A percentile compares a stretch with the other conserved stretches of the same genome.
phyloP scores from a whole-genome alignment of 1,140 invertebrate species.

The Cotesia chilonis region DNA sequence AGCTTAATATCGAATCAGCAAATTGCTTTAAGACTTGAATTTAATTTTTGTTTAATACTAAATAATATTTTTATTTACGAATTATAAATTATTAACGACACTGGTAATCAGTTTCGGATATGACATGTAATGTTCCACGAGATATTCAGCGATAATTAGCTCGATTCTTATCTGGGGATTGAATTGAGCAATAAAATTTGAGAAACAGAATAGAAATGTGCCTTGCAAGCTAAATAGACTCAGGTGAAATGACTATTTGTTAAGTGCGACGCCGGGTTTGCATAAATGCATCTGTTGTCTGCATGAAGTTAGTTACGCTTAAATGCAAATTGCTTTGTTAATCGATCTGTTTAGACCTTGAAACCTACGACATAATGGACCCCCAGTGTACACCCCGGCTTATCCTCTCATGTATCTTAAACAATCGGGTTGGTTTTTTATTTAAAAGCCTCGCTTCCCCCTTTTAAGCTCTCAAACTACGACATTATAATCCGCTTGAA shows the following conservation, averaged over 20 bases:
- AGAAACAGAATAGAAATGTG: constrained; percentile 42
- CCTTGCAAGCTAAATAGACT: constrained; percentile 42
- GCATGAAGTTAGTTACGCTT: constrained; percentile 64
- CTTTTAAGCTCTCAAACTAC: no score
- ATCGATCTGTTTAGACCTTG: constrained; percentile 44
- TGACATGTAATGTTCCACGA: no score
- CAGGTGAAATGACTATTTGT: constrained; percentile 50
- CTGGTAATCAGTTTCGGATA: no score
- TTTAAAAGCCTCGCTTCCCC: no score
- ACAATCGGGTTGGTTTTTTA: constrained; percentile 22
- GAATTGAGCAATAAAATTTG: constrained; percentile 19
- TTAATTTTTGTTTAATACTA: no score
- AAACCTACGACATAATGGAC: constrained; percentile 39
- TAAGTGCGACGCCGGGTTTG: constrained; percentile 49
- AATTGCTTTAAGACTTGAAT: no score
- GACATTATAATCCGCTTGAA: no score
- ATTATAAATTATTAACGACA: no score
- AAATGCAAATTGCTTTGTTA: constrained; percentile 59
- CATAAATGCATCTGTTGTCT: constrained; percentile 55
- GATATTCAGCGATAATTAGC: neutral
- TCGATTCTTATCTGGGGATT: neutral
- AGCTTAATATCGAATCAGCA: no score
- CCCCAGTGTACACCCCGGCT: constrained; percentile 24
- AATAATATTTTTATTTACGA: no score
- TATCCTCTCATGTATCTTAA: constrained; percentile 32